phyloP scores from a whole-genome alignment of 2,113 vertebrate species.

The Leiothrix lutea region DNA sequence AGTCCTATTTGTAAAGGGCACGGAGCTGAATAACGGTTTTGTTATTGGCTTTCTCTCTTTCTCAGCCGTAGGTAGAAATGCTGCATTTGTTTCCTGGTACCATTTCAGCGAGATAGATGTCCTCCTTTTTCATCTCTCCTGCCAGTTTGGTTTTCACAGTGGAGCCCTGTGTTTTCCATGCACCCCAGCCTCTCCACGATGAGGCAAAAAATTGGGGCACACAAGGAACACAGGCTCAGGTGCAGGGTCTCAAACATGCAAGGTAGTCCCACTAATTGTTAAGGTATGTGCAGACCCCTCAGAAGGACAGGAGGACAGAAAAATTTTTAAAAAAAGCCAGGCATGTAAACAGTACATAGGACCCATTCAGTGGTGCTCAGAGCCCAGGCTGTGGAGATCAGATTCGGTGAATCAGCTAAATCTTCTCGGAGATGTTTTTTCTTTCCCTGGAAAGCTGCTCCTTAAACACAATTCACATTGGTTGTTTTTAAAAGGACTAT shows the following conservation, averaged over 20 bases:
- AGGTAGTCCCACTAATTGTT: neutral
- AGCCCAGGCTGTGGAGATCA: neutral
- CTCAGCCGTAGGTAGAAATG: constrained; percentile 48
- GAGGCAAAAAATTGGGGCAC: neutral
- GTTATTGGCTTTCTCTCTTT: constrained; percentile 34
- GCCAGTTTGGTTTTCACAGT: neutral
- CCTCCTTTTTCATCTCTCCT: neutral
- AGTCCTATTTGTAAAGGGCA: constrained; percentile 47
- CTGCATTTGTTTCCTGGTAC: constrained; percentile 25
- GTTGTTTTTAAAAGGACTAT: constrained; percentile 48
- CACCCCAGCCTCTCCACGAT: neutral
- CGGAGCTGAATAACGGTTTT: constrained; percentile 54
- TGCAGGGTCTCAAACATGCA: neutral
- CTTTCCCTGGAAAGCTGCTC: constrained; percentile 49
- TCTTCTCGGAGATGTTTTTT: neutral
- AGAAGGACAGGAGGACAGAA: neutral
- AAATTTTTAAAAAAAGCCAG: neutral
- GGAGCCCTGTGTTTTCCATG: neutral
- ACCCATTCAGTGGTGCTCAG: neutral
- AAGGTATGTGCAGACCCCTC: neutral
- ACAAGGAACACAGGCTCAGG: neutral
- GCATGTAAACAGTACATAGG: neutral
- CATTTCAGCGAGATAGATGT: neutral
- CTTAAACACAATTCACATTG: constrained; percentile 32
- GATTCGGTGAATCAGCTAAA: constrained; percentile 10